phyloP scores from a whole-genome alignment of 2,888 invertebrate genomes.

The Omphaloscelis lunosa region DNA sequence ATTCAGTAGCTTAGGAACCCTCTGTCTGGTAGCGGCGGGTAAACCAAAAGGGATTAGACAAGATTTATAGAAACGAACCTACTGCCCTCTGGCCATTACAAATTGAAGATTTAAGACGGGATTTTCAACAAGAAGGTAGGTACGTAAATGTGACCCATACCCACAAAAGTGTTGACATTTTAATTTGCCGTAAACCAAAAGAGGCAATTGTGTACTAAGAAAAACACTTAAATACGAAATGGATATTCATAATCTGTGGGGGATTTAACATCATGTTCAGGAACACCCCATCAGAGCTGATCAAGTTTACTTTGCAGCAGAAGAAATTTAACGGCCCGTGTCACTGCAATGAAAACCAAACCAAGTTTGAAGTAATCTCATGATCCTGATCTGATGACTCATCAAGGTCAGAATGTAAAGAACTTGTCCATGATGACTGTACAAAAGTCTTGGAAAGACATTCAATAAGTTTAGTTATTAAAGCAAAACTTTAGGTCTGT shows the following conservation, averaged over 20 bases:
- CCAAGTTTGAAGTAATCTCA: background rate
- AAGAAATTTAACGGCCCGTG: background rate
- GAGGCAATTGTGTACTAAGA: background rate
- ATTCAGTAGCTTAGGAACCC: constrained; percentile 21
- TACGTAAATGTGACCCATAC: background rate
- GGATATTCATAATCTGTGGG: background rate
- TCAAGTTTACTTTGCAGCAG: background rate
- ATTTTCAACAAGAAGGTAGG: background rate
- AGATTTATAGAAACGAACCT: constrained; percentile 31
- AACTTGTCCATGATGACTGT: background rate
- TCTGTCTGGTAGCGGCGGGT: constrained; percentile 10
- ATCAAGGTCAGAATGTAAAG: background rate
- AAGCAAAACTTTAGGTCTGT: background rate
- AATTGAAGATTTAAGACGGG: constrained; percentile 9
- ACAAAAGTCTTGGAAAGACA: background rate
- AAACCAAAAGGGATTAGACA: constrained; percentile 36
- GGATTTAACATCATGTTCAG: background rate
- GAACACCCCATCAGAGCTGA: background rate
- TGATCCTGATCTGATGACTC: background rate
- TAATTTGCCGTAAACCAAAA: background rate
- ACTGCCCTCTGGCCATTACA: constrained; percentile 18
- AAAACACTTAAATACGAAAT: background rate
- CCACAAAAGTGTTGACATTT: background rate
- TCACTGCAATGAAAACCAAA: background rate
- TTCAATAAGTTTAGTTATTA: background rate